Base-by-base conservation (phyloP, 64 coral and sea anemone genomes). In the Exaiptasia diaphana region DNA sequence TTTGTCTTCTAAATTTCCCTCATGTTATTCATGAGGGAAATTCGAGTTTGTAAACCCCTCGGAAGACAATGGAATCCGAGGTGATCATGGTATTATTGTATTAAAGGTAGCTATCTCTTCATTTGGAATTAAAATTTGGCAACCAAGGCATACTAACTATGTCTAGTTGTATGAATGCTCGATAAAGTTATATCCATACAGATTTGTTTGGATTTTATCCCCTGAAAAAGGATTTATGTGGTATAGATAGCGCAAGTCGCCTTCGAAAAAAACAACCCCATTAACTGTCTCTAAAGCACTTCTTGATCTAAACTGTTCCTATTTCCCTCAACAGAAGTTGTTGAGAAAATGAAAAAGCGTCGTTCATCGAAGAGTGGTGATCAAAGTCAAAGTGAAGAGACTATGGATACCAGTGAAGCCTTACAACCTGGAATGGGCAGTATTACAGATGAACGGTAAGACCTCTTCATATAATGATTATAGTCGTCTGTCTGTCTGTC, bases 311-410 rank as follows among this genome's bases (percentile, higher is more conserved):
- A 76, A 11, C 8, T 8, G 23, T 42, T 24, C 2, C 25, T 37
- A 15, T 23, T 7, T 76, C 3, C 1, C 52, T 80, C 56, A 42
- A 62, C 53, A 97, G 93, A 90, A 77, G 83, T 97, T 64, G 93
- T 97, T 26, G 77, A 90, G 38, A 86, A 91, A 38, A 75, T 97
- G 14, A 97, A 91, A 41, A 53, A 86, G 21, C 76, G 93, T 18
- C 87, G 88, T 28, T 73, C 88, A 44, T 56, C 85, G 11, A 86
- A 79, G 9, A 90, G 81, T 30, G 78, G 13, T 30, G 82, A 63
- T 38, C 68, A 87, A 15, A 74, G 50, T 59, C 52, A 73, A 24
- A 15, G 30, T 30, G 80, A 73, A 49, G 92, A 96, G 35, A 36
- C 64, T 14, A 90, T 96, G 86, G 87, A 96, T 15, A 96, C 91